phyloP scores from a whole-genome alignment of 2,113 vertebrate genomes.

The Channa argus region DNA sequence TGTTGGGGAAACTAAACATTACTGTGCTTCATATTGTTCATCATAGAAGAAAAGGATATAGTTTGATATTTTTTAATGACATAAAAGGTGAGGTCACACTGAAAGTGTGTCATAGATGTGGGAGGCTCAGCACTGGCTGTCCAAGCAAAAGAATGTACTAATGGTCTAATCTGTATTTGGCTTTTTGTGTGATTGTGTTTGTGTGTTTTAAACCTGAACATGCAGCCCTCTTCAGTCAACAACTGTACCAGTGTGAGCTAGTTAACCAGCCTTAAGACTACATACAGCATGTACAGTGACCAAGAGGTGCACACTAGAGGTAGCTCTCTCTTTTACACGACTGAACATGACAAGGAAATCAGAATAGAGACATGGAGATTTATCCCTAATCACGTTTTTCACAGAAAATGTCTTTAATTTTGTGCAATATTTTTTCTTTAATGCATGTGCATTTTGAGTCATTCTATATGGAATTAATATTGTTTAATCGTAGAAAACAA shows the following conservation, averaged over 20 bases:
- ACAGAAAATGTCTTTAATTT: conserved; percentile 87
- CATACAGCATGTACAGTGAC: conserved; percentile 63
- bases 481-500: conserved; percentile 83
- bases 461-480: conserved; percentile 88
- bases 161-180: conserved; percentile 52
- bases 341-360: conserved; percentile 64
- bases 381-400: conserved; percentile 79
- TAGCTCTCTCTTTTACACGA: conserved; percentile 59
- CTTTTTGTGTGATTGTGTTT: conserved; percentile 11
- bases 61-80: conserved; percentile 21
- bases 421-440: conserved; percentile 97
- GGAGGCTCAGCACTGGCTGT: conserved; percentile 30
- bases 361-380: conserved; percentile 53
- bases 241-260: conserved; percentile 77
- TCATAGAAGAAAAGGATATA: conserved; percentile 30
- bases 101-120: conserved; percentile 21
- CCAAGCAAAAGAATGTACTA: conserved; percentile 75
- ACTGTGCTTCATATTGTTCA: conserved; percentile 44
- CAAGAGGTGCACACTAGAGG: conserved; percentile 67
- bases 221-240: conserved; percentile 69
- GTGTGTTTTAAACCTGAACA: conserved; percentile 66
- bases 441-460: conserved; percentile 92
- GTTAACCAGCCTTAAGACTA: conserved; percentile 82
- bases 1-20: conserved; percentile 29
- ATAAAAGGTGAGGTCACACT: conserved; percentile 18